A percentile compares a stretch with the other conserved stretches of the same genome.
These are phyloP conservation scores for Akabosia matsudoensis DNA, from an alignment of 1,140 invertebrate genomes.

Conservation along the genomic window DNA sequence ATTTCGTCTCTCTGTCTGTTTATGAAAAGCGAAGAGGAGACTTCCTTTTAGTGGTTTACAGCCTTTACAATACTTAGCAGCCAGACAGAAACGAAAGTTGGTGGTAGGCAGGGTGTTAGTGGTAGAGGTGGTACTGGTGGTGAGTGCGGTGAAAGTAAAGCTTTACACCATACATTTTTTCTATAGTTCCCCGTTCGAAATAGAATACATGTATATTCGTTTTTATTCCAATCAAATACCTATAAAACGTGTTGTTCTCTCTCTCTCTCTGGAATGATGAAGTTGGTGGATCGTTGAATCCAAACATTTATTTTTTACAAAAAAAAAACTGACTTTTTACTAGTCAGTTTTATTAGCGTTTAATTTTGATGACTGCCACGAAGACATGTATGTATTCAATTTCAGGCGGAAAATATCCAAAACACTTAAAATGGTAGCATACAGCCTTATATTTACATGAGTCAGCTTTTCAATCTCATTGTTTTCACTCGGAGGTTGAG, in stretches of 20 bases:
- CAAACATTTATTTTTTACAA: too few relatives aligned
- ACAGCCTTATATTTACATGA: not conserved
- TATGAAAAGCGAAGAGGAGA: conserved; percentile 1
- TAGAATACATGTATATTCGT: too few relatives aligned
- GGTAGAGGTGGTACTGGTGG: not conserved
- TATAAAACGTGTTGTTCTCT: too few relatives aligned
- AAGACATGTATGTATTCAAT: not conserved
- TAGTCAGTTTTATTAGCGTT: too few relatives aligned
- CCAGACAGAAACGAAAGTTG: not conserved
- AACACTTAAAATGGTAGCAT: not conserved
- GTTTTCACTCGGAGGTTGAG: not conserved
- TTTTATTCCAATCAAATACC: too few relatives aligned
- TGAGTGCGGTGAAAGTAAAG: not conserved
- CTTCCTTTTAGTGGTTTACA: conserved; percentile 4
- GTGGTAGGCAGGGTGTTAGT: too few relatives aligned
- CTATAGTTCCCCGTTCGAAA: too few relatives aligned
- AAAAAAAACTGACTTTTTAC: too few relatives aligned
- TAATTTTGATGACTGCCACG: too few relatives aligned
- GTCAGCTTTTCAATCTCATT: not conserved
- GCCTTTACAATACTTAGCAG: not conserved
- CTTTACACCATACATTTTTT: not conserved
- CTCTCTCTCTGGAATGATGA: too few relatives aligned
- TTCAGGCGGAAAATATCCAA: not conserved
- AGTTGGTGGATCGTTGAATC: too few relatives aligned
- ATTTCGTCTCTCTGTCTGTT: too few relatives aligned